These are phyloP conservation scores for Epizoanthus ramosus DNA, from an alignment of 92 coral and sea anemone species.

Conservation along the genomic window DNA sequence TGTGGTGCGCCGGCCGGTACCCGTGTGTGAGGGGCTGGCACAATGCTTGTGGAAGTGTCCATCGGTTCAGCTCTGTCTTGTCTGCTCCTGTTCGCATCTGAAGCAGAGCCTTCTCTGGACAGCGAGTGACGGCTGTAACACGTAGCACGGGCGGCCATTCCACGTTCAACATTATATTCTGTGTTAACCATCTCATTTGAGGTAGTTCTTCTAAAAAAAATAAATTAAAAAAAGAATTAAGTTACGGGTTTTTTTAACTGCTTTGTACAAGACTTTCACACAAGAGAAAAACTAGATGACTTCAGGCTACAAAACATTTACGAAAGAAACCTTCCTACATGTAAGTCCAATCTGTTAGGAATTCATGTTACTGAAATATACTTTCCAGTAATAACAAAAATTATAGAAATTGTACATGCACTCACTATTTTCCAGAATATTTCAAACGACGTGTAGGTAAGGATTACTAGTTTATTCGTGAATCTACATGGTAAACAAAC, in stretches of 20 bases:
- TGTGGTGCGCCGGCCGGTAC: neutral
- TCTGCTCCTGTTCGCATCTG: slow-evolving; percentile 44
- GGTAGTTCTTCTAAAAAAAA: slow-evolving; percentile 22
- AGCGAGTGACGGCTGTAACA: slow-evolving; percentile 84
- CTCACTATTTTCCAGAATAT: too few relatives aligned
- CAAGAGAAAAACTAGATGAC: too few relatives aligned
- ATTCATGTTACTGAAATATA: too few relatives aligned
- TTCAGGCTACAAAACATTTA: too few relatives aligned
- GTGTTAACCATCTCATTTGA: slow-evolving; percentile 33
- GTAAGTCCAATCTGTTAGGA: too few relatives aligned
- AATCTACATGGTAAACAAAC: too few relatives aligned
- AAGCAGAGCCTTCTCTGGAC: slow-evolving; percentile 67
- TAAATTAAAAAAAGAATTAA: neutral
- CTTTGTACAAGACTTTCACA: neutral
- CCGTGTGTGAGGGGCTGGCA: neutral
- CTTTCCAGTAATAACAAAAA: too few relatives aligned
- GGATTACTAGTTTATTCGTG: too few relatives aligned
- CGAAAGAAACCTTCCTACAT: too few relatives aligned
- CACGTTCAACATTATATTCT: slow-evolving; percentile 70
- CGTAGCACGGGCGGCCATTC: slow-evolving; percentile 93
- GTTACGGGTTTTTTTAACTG: neutral
- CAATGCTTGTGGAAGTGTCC: slow-evolving; percentile 37
- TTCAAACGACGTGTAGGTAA: too few relatives aligned
- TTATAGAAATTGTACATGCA: too few relatives aligned
- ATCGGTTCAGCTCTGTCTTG: slow-evolving; percentile 42